A percentile compares a stretch with the other conserved stretches of the same genome.
Evolutionary conservation across 2,888 invertebrate genomes (phyloP).

Genomic region (Hydroisotoma schaefferi): DNA sequence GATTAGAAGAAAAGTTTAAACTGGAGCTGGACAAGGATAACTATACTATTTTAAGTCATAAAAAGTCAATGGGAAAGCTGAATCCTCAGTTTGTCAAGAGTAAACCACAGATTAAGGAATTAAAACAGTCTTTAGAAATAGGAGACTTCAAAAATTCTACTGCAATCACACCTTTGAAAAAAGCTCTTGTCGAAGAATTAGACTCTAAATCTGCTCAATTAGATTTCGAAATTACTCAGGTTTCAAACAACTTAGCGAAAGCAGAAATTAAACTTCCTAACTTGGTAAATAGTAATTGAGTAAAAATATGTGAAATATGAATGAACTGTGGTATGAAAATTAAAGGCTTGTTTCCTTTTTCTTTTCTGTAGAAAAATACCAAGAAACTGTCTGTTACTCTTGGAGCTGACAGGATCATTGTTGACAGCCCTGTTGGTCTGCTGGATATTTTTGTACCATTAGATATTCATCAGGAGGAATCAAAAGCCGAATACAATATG

Average conservation of each 20-base stretch:
- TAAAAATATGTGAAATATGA: neutral
- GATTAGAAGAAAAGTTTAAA: constrained; percentile 54
- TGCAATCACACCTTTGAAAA: too few species aligned
- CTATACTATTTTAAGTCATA: constrained; percentile 36
- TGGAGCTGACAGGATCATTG: constrained; percentile 45
- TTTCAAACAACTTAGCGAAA: constrained; percentile 28
- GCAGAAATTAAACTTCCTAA: constrained; percentile 44
- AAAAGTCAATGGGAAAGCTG: constrained; percentile 43
- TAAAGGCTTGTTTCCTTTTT: neutral
- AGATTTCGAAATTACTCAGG: constrained; percentile 35
- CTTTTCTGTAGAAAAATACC: constrained; percentile 28
- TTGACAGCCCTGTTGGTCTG: constrained; percentile 42
- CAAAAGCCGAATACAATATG: constrained; percentile 41
- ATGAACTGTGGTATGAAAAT: neutral
- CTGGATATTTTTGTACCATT: constrained; percentile 43
- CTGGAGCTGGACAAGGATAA: constrained; percentile 51
- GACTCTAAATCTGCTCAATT: constrained; percentile 34
- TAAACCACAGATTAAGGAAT: constrained; percentile 39
- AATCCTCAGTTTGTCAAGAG: constrained; percentile 44
- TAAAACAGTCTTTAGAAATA: constrained; percentile 14
- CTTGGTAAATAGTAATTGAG: too few species aligned
- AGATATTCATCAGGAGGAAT: constrained; percentile 46
- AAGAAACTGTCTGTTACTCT: constrained; percentile 38
- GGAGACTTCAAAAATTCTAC: neutral
- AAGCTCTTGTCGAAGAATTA: constrained; percentile 31